Evolutionary conservation across 1,140 invertebrate species (phyloP), one percentile per base, ranked within the genome.

Genomic region (Heliconius nattereri): DNA sequence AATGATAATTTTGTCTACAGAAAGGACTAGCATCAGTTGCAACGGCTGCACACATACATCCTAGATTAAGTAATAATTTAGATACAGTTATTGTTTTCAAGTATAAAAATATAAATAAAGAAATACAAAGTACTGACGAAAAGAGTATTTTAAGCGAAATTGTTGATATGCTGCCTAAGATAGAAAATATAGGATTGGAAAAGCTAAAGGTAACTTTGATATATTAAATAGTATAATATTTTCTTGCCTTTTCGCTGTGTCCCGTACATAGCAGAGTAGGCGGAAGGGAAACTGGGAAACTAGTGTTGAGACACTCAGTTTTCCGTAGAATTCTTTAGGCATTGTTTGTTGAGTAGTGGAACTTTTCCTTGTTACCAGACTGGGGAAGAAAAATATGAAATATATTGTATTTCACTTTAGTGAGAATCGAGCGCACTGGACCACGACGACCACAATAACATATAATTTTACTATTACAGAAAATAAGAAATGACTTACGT

Each of bases 41-140:
- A 0, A 81, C 86, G 76, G 86, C 91, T 7, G 86, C 90, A 37
- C 86, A 91, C 32, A 45, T 93, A 23, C 82, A 85, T 6, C 79
- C 78, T 0, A 85, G 86, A 40, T 23, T 93, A 6, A 80, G 88
- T 8, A 76, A 79, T 2, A 82, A 92, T 70, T 81, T 87, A 3
- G 86, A 90, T 32, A 81, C 88, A 7, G 83, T 85, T 1, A 76
- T 92, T 0, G 86, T 93, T 11, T 89, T 87, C 23, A 87, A 84
- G 74, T 86, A 87, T 32, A 88, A 89, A 82, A 60, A 83, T 16
- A 85, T 82, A 7, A 74, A 60, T 8, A 85, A 83, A 54, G 87
- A 90, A 54, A 87, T 93, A 71, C 76, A 87, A 7, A 91, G 85
- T 54, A 85, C 78, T 9, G 88, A 91, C 32, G 92, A 92, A 74